Evolutionary conservation across 2,797 vertebrate genomes (phyloP), one percentile per base, ranked within the genome.

Genomic region (Cuculus canorus): DNA sequence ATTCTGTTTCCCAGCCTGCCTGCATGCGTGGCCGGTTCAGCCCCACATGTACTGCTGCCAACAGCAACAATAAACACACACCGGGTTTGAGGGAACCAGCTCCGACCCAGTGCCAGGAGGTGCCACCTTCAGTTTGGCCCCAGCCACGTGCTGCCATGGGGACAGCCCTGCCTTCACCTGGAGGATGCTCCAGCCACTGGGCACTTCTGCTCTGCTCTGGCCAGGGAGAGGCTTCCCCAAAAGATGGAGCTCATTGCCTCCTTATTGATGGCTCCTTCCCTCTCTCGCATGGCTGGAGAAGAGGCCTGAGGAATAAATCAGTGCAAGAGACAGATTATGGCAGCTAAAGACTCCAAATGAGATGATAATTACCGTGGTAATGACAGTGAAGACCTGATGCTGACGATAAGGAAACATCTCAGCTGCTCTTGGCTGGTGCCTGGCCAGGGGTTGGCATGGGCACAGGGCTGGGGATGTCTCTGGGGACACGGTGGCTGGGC

Each of bases 311-410:
- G 88, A 97, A 96, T 96, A 97, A 96, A 97, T 97, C 94, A 96
- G 91, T 45, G 64, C 90, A 91, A 90, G 95, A 96, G 96, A 89
- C 90, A 96, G 95, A 96, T 97, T 96, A 96, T 92, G 93, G 95
- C 96, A 97, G 92, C 94, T 97, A 96, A 97, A 96, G 97, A 95
- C 96, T 96, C 92, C 93, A 96, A 96, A 97, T 82, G 88, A 97
- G 96, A 97, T 92, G 95, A 93, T 96, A 96, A 96, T 97, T 97
- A 92, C 96, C 5, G 82, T 94, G 88, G 91, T 97, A 96, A 96
- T 97, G 94, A 97, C 96, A 96, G 92, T 2, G 24, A 95, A 89
- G 94, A 88, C 90, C 96, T 89, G 93, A 97, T 97, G 93, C 92
- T 87, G 69, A 86, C 15, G 93, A 95, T 97, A 94, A 94, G 56